Conservation (phyloP, 2,888 invertebrate species). For the Lithophane socia region DNA sequence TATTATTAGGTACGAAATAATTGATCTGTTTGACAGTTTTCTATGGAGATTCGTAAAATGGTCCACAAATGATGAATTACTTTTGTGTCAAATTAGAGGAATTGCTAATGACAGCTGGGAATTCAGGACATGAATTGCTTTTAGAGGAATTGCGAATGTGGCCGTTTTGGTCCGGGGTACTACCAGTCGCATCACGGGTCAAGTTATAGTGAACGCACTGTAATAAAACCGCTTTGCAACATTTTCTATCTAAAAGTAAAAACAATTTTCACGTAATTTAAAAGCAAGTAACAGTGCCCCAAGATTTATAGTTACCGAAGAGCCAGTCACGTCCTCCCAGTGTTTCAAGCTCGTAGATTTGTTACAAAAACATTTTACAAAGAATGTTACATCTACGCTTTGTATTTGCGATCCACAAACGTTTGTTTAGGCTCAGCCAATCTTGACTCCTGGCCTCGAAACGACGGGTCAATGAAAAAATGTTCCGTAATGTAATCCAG, state of each 20-base stretch:
- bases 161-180: no score
- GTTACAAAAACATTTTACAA: constrained; percentile 65
- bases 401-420: constrained; percentile 63
- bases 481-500: constrained; percentile 60
- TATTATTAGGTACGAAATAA: no score
- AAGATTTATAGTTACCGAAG: constrained; percentile 52
- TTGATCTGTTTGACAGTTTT: no score
- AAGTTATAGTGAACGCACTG: no score
- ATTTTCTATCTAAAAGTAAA: not conserved
- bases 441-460: constrained; percentile 64
- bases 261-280: constrained; percentile 46
- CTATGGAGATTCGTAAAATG: no score
- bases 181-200: no score
- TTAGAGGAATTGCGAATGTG: no score
- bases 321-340: constrained; percentile 54
- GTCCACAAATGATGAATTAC: no score
- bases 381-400: constrained; percentile 63
- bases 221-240: not conserved
- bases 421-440: constrained; percentile 72
- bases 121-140: no score
- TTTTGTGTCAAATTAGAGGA: no score
- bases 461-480: constrained; percentile 67
- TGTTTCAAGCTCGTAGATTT: constrained; percentile 53
- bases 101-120: no score
- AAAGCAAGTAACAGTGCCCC: constrained; percentile 33